Evolutionary conservation across 2,113 vertebrate species (phyloP).

Genomic region (Chloropsis cyanopogon): DNA sequence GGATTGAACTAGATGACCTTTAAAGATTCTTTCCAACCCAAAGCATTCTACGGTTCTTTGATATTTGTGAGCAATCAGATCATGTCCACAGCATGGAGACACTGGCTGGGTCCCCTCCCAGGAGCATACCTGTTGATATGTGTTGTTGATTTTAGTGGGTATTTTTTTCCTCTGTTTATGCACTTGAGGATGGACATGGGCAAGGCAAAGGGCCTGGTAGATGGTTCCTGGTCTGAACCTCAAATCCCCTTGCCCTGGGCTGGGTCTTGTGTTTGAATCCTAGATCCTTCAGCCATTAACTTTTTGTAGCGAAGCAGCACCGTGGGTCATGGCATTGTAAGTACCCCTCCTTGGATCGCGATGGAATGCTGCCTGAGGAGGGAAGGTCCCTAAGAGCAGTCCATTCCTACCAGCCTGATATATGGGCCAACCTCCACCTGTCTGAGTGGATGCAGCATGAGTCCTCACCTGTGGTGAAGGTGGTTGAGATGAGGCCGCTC

Average conservation of each 20-base stretch:
- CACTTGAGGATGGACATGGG: background rate
- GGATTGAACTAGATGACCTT: background rate
- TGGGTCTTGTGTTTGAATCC: background rate
- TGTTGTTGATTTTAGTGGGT: background rate
- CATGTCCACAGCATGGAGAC: background rate
- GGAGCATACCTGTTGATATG: rapidly evolving
- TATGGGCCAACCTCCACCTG: rapidly evolving
- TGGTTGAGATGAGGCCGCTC: conserved; percentile 80
- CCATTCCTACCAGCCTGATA: background rate
- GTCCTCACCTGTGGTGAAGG: conserved; percentile 89
- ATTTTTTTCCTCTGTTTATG: background rate
- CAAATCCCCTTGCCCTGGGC: background rate
- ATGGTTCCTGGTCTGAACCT: background rate
- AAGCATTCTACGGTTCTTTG: background rate
- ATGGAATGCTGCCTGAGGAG: background rate
- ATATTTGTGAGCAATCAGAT: background rate
- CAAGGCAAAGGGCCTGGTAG: background rate
- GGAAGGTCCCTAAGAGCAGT: background rate
- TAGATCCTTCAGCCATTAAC: background rate
- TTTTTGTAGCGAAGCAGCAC: background rate
- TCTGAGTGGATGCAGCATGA: rapidly evolving
- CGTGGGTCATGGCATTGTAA: background rate
- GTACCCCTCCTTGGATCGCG: background rate
- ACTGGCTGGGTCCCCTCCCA: background rate
- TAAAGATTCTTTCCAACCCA: background rate